Evolutionary conservation across 2,888 invertebrate species (phyloP).

Genomic region (Macropis europaea): DNA sequence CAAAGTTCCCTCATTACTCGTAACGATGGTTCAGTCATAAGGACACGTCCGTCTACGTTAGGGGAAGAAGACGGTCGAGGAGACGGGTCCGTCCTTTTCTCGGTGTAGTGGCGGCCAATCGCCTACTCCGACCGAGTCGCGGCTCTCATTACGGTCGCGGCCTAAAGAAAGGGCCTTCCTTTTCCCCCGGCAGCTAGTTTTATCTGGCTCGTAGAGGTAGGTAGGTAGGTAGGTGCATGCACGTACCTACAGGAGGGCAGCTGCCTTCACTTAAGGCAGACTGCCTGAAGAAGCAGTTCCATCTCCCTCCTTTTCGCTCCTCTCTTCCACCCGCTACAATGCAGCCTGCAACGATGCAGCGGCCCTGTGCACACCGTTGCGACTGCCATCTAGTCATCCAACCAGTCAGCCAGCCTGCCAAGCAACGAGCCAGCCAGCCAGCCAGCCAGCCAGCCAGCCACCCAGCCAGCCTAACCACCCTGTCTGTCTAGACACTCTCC

Average conservation of each 20-base stretch:
- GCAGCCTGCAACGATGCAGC: conserved; percentile 59
- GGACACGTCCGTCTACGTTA: conserved; percentile 46
- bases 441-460: conserved; percentile 56
- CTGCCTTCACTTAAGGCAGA: conserved; percentile 63
- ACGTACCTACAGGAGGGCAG: conserved; percentile 46
- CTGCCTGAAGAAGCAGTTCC: conserved; percentile 60
- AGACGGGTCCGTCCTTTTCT: conserved; percentile 28
- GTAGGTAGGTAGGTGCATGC: conserved; percentile 47
- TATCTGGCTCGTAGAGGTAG: conserved; percentile 41
- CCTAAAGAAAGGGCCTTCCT: conserved; percentile 57
- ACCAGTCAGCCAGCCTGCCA: conserved; percentile 59
- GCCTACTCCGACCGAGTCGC: conserved; percentile 50
- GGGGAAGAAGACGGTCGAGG: conserved; percentile 34
- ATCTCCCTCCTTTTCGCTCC: conserved; percentile 25
- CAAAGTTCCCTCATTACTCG: conserved; percentile 48
- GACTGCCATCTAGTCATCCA: conserved; percentile 65
- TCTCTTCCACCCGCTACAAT: conserved; percentile 47
- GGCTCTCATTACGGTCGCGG: conserved; percentile 57
- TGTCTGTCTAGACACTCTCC: conserved; percentile 78
- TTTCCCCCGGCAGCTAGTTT: conserved; percentile 56
- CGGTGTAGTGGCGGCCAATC: conserved; percentile 47
- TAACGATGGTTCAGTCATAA: conserved; percentile 49
- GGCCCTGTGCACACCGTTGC: conserved; percentile 54
- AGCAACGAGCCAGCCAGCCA: conserved; percentile 50
- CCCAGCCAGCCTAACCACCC: conserved; percentile 72